Evolutionary conservation across 1,140 invertebrate species (phyloP).

Genomic region (Drosophila arawakana): DNA sequence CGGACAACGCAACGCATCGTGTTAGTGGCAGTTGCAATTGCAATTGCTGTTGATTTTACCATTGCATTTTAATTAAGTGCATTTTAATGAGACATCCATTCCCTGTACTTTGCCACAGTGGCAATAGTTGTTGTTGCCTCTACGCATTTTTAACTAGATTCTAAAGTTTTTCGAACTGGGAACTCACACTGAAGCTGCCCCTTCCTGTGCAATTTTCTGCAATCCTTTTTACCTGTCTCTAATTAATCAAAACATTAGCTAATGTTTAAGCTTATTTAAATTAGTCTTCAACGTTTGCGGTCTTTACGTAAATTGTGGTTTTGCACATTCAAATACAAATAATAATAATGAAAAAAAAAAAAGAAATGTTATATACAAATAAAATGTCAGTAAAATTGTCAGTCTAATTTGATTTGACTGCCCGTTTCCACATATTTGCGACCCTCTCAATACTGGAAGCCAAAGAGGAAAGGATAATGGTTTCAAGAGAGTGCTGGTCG

Average conservation of each 20-base stretch:
- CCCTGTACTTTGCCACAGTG: neutral
- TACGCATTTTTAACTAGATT: constrained; percentile 15
- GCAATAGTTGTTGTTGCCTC: neutral
- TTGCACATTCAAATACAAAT: constrained; percentile 25
- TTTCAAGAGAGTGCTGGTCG: constrained; percentile 4
- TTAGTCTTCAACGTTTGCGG: constrained; percentile 60
- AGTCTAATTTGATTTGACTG: constrained; percentile 67
- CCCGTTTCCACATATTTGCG: constrained; percentile 35
- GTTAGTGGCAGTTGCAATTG: constrained; percentile 43
- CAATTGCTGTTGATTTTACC: constrained; percentile 70
- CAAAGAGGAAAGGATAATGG: neutral
- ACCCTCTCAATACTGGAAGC: constrained; percentile 9
- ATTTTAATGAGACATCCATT: constrained; percentile 77
- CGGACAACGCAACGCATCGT: constrained; percentile 21
- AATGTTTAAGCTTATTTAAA: constrained; percentile 69
- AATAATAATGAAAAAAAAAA: constrained; percentile 39
- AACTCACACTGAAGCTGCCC: constrained; percentile 19
- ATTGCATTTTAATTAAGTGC: constrained; percentile 83
- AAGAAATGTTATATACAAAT: constrained; percentile 24
- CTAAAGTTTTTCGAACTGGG: constrained; percentile 35
- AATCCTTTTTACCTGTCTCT: constrained; percentile 16
- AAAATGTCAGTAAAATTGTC: constrained; percentile 55
- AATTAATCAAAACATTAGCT: constrained; percentile 46
- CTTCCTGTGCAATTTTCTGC: constrained; percentile 4
- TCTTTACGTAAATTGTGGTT: constrained; percentile 45